A percentile compares a stretch with the other conserved stretches of the same genome.
These are phyloP conservation scores for Catharus fuscescens DNA, from an alignment of 2,113 vertebrate genomes.

Conservation along the genomic window DNA sequence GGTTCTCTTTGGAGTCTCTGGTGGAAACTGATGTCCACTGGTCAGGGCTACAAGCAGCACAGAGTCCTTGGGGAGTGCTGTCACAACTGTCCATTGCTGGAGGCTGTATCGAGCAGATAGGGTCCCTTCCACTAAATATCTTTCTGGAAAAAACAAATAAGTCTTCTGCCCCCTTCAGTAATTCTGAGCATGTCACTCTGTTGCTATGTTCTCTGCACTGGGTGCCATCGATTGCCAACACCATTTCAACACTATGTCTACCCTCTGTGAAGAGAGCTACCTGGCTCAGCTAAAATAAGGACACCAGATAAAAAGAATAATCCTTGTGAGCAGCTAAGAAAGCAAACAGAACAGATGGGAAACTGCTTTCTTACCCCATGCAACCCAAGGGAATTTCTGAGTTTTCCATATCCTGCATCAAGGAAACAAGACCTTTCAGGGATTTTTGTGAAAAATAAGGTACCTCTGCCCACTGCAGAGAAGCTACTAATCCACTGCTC, in stretches of 20 bases:
- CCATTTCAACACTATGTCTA: background rate
- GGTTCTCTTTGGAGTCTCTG: background rate
- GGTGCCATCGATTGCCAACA: rapidly evolving
- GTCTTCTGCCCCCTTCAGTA: background rate
- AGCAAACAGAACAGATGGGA: background rate
- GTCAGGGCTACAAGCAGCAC: background rate
- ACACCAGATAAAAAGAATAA: background rate
- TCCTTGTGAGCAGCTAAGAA: background rate
- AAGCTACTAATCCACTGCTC: background rate
- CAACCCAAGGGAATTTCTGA: background rate
- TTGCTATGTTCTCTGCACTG: background rate
- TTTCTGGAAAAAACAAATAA: background rate
- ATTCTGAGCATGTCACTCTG: background rate
- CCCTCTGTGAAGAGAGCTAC: background rate
- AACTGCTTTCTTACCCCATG: background rate
- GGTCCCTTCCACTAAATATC: background rate
- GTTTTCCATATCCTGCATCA: background rate
- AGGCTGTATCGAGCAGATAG: background rate
- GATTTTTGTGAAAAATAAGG: background rate
- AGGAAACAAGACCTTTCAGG: background rate
- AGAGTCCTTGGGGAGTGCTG: background rate
- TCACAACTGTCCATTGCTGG: background rate
- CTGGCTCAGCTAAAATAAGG: background rate
- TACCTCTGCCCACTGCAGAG: background rate
- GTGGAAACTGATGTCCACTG: background rate